A percentile compares a stretch with the other conserved stretches of the same genome.
Evolutionary conservation across 2,113 vertebrate genomes (phyloP).

Genomic region (Neotoma lepida): DNA sequence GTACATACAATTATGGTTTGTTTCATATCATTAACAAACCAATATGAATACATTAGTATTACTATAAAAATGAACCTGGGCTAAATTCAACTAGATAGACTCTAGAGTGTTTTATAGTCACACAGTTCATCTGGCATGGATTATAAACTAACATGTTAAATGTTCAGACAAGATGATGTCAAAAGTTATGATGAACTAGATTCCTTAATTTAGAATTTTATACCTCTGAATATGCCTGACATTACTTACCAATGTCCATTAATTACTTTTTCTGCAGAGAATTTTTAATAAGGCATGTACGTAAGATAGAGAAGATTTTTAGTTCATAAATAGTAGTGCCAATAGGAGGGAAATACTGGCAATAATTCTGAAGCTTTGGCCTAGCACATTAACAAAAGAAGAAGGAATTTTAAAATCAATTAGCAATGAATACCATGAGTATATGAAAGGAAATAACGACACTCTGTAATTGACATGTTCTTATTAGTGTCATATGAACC

Average conservation of each 20-base stretch:
- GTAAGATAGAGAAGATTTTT: constrained; percentile 10
- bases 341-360: background rate
- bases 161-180: constrained; percentile 4
- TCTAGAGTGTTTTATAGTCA: background rate
- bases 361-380: background rate
- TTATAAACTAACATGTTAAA: background rate
- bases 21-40: background rate
- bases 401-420: background rate
- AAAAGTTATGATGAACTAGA: constrained; percentile 30
- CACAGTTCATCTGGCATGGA: background rate
- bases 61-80: background rate
- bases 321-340: background rate
- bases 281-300: constrained; percentile 1
- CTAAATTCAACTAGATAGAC: constrained; percentile 35
- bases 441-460: background rate
- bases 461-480: background rate
- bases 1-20: background rate
- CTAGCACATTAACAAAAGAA: background rate
- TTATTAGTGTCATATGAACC: background rate
- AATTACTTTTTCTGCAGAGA: constrained; percentile 32
- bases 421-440: background rate
- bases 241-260: constrained; percentile 23
- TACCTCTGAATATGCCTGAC: background rate
- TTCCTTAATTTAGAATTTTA: constrained; percentile 20
- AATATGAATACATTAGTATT: background rate